Evolutionary conservation across 2,888 invertebrate species (phyloP), one percentile per base, ranked within the genome.

Genomic region (Drosophila cognata): DNA sequence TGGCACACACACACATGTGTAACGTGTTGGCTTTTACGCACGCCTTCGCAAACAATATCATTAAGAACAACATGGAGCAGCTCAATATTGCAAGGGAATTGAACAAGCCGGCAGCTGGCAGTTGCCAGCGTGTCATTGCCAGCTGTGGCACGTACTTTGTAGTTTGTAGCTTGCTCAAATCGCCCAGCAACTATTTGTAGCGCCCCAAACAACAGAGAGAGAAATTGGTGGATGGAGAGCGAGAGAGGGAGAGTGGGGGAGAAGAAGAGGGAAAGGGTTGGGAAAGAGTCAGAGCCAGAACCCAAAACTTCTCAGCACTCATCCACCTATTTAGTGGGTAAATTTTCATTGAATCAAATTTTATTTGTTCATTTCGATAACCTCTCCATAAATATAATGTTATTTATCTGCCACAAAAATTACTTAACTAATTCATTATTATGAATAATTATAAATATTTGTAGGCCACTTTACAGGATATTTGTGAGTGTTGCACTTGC

Each of bases 1-100:
- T 62, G 69, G 76, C 25, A 46, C 25, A 36, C 62, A 18, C 18
- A 41, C 18, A 16, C 28, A 25, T 10, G 41, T 16, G 55, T 74
- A 81, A 85, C 83, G 83, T 85, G 90, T 74, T 76, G 71, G 63
- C 56, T 74, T 73, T 77, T 82, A 71, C 82, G 81, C 71, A 70
- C 69, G 73, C 58, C 55, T 65, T 31, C 72, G 52, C 69, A 56
- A 66, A 81, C 64, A 75, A 68, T 59, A 79, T 60, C 56, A 69
- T 55, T 38, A 59, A 21, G 31, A 61, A 60, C 48, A 60, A 61
- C 68, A 67, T 43, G 58, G 28, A 41, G 4, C 13, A 58, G n/a
- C 11, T 25, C 13, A 28, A 81, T 72, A 81, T 77, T 77, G 67
- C 61, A 53, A 43, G 63, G 61, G 66, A 52, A 77, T 61, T 55